phyloP scores from a whole-genome alignment of 2,797 vertebrate species.

The Tamandua tetradactyla region DNA sequence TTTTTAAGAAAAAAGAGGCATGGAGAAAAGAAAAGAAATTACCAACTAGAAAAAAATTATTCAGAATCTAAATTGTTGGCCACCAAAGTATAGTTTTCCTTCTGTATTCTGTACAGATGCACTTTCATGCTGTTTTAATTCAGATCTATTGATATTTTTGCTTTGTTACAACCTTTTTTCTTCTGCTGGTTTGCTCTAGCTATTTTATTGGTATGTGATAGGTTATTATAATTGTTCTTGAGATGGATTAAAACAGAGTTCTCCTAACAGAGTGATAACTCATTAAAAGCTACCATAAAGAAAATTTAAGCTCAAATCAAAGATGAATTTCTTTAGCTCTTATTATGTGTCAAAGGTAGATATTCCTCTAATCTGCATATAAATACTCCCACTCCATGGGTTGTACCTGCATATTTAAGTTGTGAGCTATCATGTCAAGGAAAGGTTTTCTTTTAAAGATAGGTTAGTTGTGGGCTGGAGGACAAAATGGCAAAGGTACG shows the following conservation, averaged over 20 bases:
- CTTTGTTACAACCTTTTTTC: not conserved
- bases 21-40: not conserved
- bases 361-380: conserved; percentile 15
- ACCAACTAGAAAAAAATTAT: conserved; percentile 1
- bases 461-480: conserved; percentile 76
- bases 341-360: not conserved
- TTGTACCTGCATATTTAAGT: conserved; percentile 59
- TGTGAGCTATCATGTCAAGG: conserved; percentile 52
- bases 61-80: not conserved
- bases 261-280: not conserved
- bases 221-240: not conserved
- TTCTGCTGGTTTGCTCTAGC: not conserved
- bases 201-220: not conserved
- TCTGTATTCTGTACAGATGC: not conserved
- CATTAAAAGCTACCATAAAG: not conserved
- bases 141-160: not conserved
- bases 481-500: conserved; percentile 71
- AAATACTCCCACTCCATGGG: conserved; percentile 39
- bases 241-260: not conserved
- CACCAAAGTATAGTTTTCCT: not conserved
- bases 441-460: conserved; percentile 75
- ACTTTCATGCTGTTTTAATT: not conserved
- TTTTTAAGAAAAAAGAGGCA: not conserved
- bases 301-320: not conserved
- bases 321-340: not conserved